Evolutionary conservation across 1,140 invertebrate genomes (phyloP).

Genomic region (Polypedilum pembai): DNA sequence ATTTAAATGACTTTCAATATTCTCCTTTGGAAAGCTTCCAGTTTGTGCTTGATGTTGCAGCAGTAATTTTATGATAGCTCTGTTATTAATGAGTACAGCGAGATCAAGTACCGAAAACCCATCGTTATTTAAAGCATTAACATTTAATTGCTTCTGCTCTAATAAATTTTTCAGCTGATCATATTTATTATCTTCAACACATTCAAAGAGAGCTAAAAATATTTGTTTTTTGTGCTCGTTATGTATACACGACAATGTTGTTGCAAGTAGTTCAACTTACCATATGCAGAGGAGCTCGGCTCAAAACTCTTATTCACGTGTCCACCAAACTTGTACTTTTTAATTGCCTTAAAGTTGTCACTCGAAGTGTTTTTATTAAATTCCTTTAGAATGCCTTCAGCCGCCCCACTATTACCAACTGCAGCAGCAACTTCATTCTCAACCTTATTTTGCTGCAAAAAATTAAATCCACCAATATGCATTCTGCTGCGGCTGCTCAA

Average conservation of each 20-base stretch:
- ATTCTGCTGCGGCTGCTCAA: neutral
- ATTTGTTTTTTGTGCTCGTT: neutral
- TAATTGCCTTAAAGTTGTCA: neutral
- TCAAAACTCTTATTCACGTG: constrained; percentile 10
- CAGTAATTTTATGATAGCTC: constrained; percentile 77
- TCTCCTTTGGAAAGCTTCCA: constrained; percentile 48
- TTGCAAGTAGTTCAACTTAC: neutral
- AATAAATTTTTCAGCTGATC: constrained; percentile 24
- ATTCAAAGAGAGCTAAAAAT: neutral
- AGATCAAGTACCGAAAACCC: constrained; percentile 83
- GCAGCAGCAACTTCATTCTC: neutral
- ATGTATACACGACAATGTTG: no score
- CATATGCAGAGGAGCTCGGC: neutral
- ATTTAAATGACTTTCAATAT: neutral
- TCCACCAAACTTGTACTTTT: constrained; percentile 15
- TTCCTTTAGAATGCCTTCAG: neutral
- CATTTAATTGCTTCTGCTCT: neutral
- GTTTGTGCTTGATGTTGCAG: constrained; percentile 81
- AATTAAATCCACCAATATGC: constrained; percentile 26
- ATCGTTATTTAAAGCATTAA: constrained; percentile 68
- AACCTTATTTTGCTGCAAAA: neutral
- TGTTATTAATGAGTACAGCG: constrained; percentile 80
- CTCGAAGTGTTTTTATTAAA: neutral
- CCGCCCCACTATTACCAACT: neutral
- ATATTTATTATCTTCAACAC: neutral